A percentile compares a stretch with the other conserved stretches of the same genome.
phyloP scores from a whole-genome alignment of 2,888 invertebrate species.

The Arge pagana region DNA sequence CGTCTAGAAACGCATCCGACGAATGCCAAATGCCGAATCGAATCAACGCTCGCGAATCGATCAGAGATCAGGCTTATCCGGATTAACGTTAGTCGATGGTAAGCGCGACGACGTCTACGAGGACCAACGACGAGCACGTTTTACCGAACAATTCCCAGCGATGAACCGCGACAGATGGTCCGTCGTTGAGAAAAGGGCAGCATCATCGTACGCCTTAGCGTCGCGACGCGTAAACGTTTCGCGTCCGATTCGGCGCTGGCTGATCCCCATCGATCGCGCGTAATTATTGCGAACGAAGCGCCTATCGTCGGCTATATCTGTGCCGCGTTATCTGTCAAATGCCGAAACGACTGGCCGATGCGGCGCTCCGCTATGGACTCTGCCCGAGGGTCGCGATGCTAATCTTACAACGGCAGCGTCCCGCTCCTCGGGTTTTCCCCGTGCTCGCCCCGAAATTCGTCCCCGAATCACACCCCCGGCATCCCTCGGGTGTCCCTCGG shows the following conservation, averaged over 20 bases:
- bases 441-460: background rate
- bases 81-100: too few relatives aligned
- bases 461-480: background rate
- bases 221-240: too few relatives aligned
- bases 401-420: slow-evolving; percentile 41
- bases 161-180: background rate
- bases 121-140: too few relatives aligned
- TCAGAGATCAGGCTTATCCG: too few relatives aligned
- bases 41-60: too few relatives aligned
- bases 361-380: slow-evolving; percentile 29
- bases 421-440: too few relatives aligned
- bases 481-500: background rate
- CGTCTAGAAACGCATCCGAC: too few relatives aligned
- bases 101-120: too few relatives aligned
- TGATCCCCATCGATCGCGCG: slow-evolving; percentile 37
- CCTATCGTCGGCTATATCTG: slow-evolving; percentile 1
- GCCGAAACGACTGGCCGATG: slow-evolving; percentile 6
- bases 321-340: slow-evolving; percentile 23
- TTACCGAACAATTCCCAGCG: background rate
- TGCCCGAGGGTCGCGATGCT: slow-evolving; percentile 36
- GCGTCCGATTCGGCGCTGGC: slow-evolving; percentile 27
- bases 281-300: slow-evolving; percentile 36
- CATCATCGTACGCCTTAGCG: slow-evolving; percentile 28
- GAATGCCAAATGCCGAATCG: too few relatives aligned
- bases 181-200: background rate